These are phyloP conservation scores for Pachydiplax longipennis DNA, from an alignment of 2,888 invertebrate species.

Conservation along the genomic window DNA sequence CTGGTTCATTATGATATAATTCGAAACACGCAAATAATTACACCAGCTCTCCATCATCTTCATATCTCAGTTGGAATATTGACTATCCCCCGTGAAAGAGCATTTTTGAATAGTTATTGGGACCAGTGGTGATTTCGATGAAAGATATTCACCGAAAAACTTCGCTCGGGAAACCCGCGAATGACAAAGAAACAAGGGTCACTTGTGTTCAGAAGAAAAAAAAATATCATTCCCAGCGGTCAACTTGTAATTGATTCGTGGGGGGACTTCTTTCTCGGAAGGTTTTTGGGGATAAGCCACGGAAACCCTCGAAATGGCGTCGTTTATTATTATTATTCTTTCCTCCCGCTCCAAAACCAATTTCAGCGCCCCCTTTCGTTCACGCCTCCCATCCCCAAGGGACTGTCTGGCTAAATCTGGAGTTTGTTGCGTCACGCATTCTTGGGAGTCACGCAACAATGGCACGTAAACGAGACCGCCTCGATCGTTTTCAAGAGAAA, in stretches of 20 bases:
- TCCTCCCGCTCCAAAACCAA: neutral
- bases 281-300: neutral
- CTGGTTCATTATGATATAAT: no score
- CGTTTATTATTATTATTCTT: neutral
- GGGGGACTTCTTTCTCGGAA: neutral
- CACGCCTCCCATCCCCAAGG: neutral
- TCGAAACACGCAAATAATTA: no score
- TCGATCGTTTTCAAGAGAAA: neutral
- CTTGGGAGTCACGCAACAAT: constrained; percentile 9
- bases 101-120: no score
- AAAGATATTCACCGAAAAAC: no score
- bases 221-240: neutral
- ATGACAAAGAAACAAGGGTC: no score
- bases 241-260: neutral
- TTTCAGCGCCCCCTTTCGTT: neutral
- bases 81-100: no score
- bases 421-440: constrained; percentile 33
- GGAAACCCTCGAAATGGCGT: neutral
- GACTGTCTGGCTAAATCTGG: neutral
- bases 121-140: no score
- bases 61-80: no score
- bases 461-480: constrained; percentile 5
- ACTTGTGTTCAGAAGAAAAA: no score
- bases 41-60: no score
- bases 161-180: no score